These are phyloP conservation scores for Neogobius melanostomus DNA, from an alignment of 2,113 vertebrate species.

Conservation along the genomic window DNA sequence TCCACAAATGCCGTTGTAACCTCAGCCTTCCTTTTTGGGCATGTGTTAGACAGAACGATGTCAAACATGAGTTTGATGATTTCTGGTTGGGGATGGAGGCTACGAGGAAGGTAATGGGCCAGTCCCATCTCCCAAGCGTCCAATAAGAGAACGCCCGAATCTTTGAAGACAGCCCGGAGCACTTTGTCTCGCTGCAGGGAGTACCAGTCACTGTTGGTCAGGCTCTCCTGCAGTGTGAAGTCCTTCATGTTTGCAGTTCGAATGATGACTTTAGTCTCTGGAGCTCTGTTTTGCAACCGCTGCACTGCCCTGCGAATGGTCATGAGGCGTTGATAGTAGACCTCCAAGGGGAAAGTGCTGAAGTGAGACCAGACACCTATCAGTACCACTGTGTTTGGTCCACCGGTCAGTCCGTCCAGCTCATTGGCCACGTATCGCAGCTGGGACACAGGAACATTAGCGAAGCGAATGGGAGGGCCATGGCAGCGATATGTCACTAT, in stretches of 20 bases:
- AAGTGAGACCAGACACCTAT: constrained; percentile 69
- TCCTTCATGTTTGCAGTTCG: constrained; percentile 85
- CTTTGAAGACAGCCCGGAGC: constrained; percentile 2
- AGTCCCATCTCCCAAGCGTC: constrained; percentile 3
- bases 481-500: constrained; percentile 37
- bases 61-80: constrained; percentile 74
- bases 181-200: constrained; percentile 44
- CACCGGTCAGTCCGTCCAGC: constrained; percentile 82
- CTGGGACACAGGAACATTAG: constrained; percentile 72
- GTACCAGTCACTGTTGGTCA: constrained; percentile 93
- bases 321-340: neutral
- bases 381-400: constrained; percentile 80
- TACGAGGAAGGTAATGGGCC: neutral
- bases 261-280: constrained; percentile 81
- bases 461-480: constrained; percentile 87
- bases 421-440: constrained; percentile 66
- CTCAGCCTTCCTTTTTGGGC: constrained; percentile 61
- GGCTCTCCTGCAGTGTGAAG: constrained; percentile 78
- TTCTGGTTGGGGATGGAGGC: neutral
- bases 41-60: constrained; percentile 84
- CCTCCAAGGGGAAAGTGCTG: constrained; percentile 1
- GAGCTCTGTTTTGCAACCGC: constrained; percentile 83
- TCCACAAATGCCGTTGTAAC: too few species aligned
- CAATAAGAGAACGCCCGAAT: neutral
- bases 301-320: constrained; percentile 63